These are phyloP conservation scores for Tiaroga cobitis DNA, from an alignment of 2,797 vertebrate species.

Conservation along the genomic window DNA sequence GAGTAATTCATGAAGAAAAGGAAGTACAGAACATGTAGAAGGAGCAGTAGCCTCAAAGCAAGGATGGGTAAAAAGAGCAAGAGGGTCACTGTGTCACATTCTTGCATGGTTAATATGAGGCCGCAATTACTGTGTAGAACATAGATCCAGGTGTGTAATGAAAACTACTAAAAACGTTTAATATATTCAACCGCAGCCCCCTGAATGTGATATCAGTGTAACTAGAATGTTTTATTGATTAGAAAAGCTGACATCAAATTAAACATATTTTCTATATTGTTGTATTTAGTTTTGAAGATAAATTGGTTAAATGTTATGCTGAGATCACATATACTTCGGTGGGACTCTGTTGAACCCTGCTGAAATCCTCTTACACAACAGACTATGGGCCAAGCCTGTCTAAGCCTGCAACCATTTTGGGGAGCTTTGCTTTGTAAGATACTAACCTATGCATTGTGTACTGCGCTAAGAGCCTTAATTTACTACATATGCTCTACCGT, in stretches of 20 bases:
- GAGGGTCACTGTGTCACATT: background rate
- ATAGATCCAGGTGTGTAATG: background rate
- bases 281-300: background rate
- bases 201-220: background rate
- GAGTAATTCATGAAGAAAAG: constrained; percentile 1
- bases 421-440: constrained; percentile 2
- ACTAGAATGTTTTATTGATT: background rate
- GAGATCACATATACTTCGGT: background rate
- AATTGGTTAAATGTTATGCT: background rate
- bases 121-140: background rate
- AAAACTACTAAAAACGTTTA: background rate
- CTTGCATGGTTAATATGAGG: background rate
- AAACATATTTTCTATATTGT: background rate
- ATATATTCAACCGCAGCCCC: background rate
- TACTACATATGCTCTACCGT: background rate
- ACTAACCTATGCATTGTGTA: constrained; percentile 7
- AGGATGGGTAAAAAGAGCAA: background rate
- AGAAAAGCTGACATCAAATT: background rate
- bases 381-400: constrained; percentile 6
- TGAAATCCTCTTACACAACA: constrained; percentile 40
- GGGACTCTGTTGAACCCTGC: constrained; percentile 8
- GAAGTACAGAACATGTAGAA: background rate
- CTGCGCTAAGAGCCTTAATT: background rate
- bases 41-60: background rate
- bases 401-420: constrained; percentile 19